These are phyloP conservation scores for Aplysina aerophoba DNA, from an alignment of 37 sponge, comb jelly and placozoan species.

Conservation along the genomic window DNA sequence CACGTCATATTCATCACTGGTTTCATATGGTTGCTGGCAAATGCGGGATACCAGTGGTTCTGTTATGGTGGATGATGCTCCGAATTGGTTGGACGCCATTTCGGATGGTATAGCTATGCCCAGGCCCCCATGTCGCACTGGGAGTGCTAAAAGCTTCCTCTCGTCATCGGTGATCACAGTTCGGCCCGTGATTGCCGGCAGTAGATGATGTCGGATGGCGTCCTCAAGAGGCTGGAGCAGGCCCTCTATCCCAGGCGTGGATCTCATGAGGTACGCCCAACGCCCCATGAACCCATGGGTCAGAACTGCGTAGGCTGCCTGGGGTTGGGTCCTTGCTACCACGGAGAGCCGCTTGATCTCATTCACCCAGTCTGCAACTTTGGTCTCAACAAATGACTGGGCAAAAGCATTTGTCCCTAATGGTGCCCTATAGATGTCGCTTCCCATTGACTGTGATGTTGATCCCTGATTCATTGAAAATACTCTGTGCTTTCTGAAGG, in stretches of 20 bases:
- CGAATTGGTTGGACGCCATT: slow-evolving; percentile 12
- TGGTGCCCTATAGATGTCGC: not conserved
- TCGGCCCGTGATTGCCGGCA: slow-evolving; percentile 12
- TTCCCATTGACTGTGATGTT: slow-evolving; percentile 14
- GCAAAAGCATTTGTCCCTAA: slow-evolving; percentile 16
- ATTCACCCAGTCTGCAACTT: slow-evolving; percentile 11
- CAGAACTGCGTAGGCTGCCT: slow-evolving; percentile 27
- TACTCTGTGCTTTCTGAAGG: slow-evolving; percentile 19
- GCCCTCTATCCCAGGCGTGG: not conserved
- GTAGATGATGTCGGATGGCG: not conserved
- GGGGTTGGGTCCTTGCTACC: slow-evolving; percentile 12
- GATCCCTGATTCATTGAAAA: slow-evolving; percentile 29
- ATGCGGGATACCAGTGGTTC: slow-evolving; percentile 11
- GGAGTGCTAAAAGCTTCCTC: slow-evolving; percentile 25
- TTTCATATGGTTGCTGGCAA: not conserved
- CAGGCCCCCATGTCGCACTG: slow-evolving; percentile 16
- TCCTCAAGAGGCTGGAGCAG: slow-evolving; percentile 15
- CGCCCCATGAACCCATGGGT: slow-evolving; percentile 17
- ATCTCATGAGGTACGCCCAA: slow-evolving; percentile 15
- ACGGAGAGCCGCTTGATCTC: slow-evolving; percentile 24
- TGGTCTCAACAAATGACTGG: slow-evolving; percentile 5
- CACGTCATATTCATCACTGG: slow-evolving; percentile 12
- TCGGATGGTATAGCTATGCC: slow-evolving; percentile 23
- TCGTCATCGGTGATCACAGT: slow-evolving; percentile 7
- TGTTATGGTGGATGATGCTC: slow-evolving; percentile 15